A percentile compares a stretch with the other conserved stretches of the same genome.
phyloP scores from a whole-genome alignment of 2,888 invertebrate genomes.

The Octodonta nipae region DNA sequence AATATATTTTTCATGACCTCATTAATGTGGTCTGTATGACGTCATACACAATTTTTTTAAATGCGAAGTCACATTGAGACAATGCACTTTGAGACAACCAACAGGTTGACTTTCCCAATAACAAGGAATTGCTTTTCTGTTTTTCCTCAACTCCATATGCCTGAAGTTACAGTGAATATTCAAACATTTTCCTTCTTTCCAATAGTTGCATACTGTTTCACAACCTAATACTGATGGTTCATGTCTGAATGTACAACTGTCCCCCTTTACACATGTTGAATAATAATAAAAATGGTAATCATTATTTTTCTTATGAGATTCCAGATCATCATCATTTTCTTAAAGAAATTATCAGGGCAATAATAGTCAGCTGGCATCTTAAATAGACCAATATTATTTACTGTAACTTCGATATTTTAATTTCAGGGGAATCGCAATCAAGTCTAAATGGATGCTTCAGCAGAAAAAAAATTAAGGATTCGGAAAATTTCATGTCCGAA shows the following conservation, averaged over 20 bases:
- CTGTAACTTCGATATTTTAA: too few relatives aligned
- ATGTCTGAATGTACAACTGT: constrained; percentile 70
- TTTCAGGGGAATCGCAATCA: too few relatives aligned
- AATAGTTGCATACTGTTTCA: constrained; percentile 67
- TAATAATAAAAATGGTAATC: constrained; percentile 85
- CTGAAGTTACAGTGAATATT: constrained; percentile 66
- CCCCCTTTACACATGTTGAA: constrained; percentile 75
- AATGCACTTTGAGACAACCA: constrained; percentile 74
- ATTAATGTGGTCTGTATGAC: too few relatives aligned
- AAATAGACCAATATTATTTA: too few relatives aligned
- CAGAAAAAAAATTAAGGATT: too few relatives aligned
- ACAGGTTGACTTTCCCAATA: constrained; percentile 78
- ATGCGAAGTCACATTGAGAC: too few relatives aligned
- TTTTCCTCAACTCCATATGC: constrained; percentile 77
- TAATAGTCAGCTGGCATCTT: too few relatives aligned
- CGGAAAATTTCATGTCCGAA: too few relatives aligned
- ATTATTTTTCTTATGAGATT: constrained; percentile 61
- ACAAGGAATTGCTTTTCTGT: constrained; percentile 68
- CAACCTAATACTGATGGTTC: constrained; percentile 71
- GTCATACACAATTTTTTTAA: too few relatives aligned
- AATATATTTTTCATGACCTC: too few relatives aligned
- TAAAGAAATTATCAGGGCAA: constrained; percentile 37
- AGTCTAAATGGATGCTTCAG: too few relatives aligned
- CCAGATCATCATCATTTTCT: constrained; percentile 43
- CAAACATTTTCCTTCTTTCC: constrained; percentile 71